Evolutionary conservation across 2,888 invertebrate genomes (phyloP), one percentile per base, ranked within the genome.

Genomic region (Tolmerus cingulatus): DNA sequence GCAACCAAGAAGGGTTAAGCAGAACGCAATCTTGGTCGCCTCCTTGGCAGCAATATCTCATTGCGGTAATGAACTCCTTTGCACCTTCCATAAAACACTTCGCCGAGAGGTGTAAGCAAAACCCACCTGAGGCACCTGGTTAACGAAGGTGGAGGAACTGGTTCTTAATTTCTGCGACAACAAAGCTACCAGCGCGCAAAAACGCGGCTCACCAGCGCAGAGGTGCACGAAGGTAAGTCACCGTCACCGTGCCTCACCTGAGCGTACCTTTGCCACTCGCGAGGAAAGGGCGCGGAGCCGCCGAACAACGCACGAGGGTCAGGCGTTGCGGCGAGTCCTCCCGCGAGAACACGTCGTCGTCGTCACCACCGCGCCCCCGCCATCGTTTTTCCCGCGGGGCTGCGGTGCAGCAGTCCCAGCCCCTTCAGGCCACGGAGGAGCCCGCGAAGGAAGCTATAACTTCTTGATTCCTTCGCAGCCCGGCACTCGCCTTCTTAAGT

Each of bases 51-150:
- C 81, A 27, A 51, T 81, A 81, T 81, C 30, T 55, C 51, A 40
- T 81, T 43, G 34, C 16, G 16, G 55, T 84, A 84, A 84, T 84
- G 84, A 84, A 84, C 40, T 84, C n/a, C 84, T 84, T 84, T 57
- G 40, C 66, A 84, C 74, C 37, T 37, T 66, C 84, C 74, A 66
- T 74, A 84, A 57, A 84, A 40, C 84, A 40, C 51, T 81, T 55
- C 51, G 23, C 66, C n/a, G 51, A 81, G 81, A 81, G 81, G 51
- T 81, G 81, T 51, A 66, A 84, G 74, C 74, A 84, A 84, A 84
- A 19, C 74, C 37, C 16, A n/a, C 51, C 66, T 19, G 34, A 27
- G 27, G 14, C 81, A 84, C 34, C 66, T 40, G 40, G 74, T 43
- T 84, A 86, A 86, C 74, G 76, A 86, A 86, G 74, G 43, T 30